These are phyloP conservation scores for Hetaerina americana DNA, from an alignment of 1,140 invertebrate species.

Conservation along the genomic window DNA sequence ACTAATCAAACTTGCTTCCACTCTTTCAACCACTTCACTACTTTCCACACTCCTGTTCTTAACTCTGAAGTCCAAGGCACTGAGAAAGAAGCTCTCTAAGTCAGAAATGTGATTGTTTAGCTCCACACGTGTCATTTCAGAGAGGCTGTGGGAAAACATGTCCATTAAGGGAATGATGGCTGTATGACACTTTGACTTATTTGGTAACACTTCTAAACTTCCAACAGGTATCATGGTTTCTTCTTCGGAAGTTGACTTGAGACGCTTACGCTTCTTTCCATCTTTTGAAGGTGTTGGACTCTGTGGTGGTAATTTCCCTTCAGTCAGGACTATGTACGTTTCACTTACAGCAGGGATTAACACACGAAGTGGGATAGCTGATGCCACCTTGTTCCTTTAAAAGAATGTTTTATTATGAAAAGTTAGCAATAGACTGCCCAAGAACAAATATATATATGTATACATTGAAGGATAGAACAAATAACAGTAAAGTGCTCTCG, in stretches of 20 bases:
- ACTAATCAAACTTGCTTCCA: slow-evolving; percentile 60
- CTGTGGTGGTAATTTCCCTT: slow-evolving; percentile 28
- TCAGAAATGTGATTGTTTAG: slow-evolving; percentile 46
- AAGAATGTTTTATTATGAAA: too few relatives aligned
- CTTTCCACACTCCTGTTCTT: slow-evolving; percentile 23
- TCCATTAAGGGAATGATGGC: slow-evolving; percentile 57
- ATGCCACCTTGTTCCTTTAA: slow-evolving; percentile 47
- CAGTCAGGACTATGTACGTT: slow-evolving; percentile 46
- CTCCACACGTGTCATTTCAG: slow-evolving; percentile 40
- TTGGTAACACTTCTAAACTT: background rate
- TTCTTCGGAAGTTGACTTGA: background rate
- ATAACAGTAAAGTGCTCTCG: too few relatives aligned
- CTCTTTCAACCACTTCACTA: slow-evolving; percentile 24
- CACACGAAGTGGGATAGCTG: slow-evolving; percentile 52
- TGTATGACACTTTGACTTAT: slow-evolving; percentile 9
- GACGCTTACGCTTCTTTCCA: background rate
- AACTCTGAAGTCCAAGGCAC: slow-evolving; percentile 55
- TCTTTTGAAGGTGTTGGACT: background rate
- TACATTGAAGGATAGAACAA: too few relatives aligned
- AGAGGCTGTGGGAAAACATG: slow-evolving; percentile 56
- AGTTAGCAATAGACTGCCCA: too few relatives aligned
- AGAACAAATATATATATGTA: too few relatives aligned
- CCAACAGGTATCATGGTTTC: background rate
- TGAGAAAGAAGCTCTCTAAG: slow-evolving; percentile 59
- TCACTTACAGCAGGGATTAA: slow-evolving; percentile 59